Conservation (phyloP, 2,888 invertebrate species). For the Pomacea canaliculata region DNA sequence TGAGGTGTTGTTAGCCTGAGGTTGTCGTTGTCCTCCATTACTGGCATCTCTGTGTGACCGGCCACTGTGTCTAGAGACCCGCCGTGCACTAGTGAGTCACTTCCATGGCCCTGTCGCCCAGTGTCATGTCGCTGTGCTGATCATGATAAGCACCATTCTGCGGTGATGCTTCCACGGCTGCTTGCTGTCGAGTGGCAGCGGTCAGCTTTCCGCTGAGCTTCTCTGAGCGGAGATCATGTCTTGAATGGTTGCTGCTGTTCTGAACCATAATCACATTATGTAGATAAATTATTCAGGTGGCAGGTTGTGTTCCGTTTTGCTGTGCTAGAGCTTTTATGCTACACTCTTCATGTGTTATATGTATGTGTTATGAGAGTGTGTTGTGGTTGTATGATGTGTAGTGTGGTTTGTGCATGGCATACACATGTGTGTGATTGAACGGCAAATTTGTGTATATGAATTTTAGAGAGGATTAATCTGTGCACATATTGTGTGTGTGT, state of each 20-base stretch:
- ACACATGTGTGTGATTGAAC: too few relatives aligned
- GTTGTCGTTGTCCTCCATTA: not conserved
- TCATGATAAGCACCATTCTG: slow-evolving; percentile 11
- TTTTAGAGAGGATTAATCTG: too few relatives aligned
- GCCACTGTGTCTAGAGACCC: slow-evolving; percentile 3
- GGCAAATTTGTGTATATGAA: too few relatives aligned
- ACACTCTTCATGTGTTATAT: too few relatives aligned
- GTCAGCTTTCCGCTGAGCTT: not conserved
- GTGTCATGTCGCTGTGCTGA: slow-evolving; percentile 18
- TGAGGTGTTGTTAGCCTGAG: too few relatives aligned
- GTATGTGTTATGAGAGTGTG: too few relatives aligned
- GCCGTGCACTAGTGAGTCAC: slow-evolving; percentile 17
- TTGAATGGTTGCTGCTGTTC: slow-evolving; percentile 18
- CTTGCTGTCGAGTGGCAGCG: not conserved
- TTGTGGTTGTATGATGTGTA: too few relatives aligned
- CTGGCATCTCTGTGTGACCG: not conserved
- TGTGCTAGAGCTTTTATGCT: too few relatives aligned
- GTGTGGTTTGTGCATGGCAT: too few relatives aligned
- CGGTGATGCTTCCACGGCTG: slow-evolving; percentile 12
- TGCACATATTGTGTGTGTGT: too few relatives aligned
- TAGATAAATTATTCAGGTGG: not conserved
- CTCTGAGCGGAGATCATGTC: slow-evolving; percentile 11
- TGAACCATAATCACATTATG: slow-evolving; percentile 1
- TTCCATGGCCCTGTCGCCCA: not conserved
- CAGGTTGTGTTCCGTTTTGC: not conserved